These are phyloP conservation scores for Lasiurus borealis DNA, from an alignment of 2,113 vertebrate genomes.

Conservation along the genomic window DNA sequence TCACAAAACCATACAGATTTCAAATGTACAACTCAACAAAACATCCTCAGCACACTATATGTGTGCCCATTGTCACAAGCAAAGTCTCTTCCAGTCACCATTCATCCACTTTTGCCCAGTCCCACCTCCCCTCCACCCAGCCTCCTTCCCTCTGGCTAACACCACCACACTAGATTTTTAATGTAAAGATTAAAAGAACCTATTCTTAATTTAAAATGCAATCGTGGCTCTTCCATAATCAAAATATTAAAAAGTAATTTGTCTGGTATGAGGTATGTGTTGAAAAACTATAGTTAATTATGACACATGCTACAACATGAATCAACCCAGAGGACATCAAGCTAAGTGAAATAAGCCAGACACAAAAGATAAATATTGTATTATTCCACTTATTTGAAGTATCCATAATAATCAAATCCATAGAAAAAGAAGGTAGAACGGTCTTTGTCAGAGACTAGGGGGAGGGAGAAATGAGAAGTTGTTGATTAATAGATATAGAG, in stretches of 20 bases:
- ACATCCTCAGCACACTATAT: not conserved
- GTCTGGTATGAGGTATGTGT: not conserved
- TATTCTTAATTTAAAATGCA: conserved; percentile 27
- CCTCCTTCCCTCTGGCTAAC: not conserved
- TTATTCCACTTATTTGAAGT: not conserved
- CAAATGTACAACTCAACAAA: not conserved
- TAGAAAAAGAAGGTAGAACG: not conserved
- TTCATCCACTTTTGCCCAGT: not conserved
- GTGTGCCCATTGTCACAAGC: not conserved
- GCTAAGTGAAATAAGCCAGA: not conserved
- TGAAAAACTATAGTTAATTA: conserved; percentile 25
- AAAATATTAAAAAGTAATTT: too few relatives aligned
- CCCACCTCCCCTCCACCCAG: not conserved
- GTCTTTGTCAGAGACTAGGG: not conserved
- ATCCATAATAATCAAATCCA: not conserved
- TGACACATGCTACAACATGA: not conserved
- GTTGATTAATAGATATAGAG: not conserved
- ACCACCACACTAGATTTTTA: not conserved
- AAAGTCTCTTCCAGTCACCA: not conserved
- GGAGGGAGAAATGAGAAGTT: not conserved
- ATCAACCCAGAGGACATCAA: not conserved
- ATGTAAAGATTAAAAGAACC: not conserved
- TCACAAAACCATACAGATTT: not conserved
- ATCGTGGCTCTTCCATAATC: not conserved
- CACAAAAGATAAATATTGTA: not conserved